Base-by-base conservation (phyloP, 2,888 invertebrate species). In the Schrankia costaestrigalis region DNA sequence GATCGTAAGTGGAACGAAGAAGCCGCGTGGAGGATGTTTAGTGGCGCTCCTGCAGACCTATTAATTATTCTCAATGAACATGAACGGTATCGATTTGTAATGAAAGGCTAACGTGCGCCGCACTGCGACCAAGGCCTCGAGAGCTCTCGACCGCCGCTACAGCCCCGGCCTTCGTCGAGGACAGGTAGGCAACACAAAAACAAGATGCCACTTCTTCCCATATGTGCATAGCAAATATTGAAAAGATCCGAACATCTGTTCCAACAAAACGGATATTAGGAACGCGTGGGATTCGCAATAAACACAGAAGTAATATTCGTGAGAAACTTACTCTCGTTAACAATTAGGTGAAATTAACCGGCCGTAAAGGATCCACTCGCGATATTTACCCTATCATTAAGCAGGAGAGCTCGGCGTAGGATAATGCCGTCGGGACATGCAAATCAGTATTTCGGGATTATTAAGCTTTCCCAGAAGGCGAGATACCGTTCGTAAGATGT, bases 401-500 rank as follows among this genome's bases (percentile, higher is more conserved):
- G 56, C 56, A 52, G 56, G 63, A 68, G 71, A 65, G 64, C 62
- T 69, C 72, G 63, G 56, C 63, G 65, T 51, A 44, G 68, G 77
- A 76, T 87, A 86, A 86, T 85, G 68, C 78, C 46, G 63, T 60
- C 74, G 75, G 77, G 77, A 81, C 86, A 86, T 85, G 87, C 87
- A 76, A 86, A 80, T 80, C 62, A 68, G 73, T 78, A n/a, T 82
- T 85, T 79, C 70, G 76, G 82, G 80, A 77, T 78, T 64, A 73
- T 76, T 75, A 78, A 78, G 78, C 78, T 76, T 85, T 87, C 86
- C 81, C 83, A 82, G 85, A 86, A 87, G 79, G 78, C 73, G 61
- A 77, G 71, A 77, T 87, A 80, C 83, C 81, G 84, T 85, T 81
- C 63, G 69, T 82, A 84, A 86, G 86, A 84, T 85, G 84, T 66